phyloP scores from a whole-genome alignment of 2,113 vertebrate genomes.

The Peromyscus maniculatus region DNA sequence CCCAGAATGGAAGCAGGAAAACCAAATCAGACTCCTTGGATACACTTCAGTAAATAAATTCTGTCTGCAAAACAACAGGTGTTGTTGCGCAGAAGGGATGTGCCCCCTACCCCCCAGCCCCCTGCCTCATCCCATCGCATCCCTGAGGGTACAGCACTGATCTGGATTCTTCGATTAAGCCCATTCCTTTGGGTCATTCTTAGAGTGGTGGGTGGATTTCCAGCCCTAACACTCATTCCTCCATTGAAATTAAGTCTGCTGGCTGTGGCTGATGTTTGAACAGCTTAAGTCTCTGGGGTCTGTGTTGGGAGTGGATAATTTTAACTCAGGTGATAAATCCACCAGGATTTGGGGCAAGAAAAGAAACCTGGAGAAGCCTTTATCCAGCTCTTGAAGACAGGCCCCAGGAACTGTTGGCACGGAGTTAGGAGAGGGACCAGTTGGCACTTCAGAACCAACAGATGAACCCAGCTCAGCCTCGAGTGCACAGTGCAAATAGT shows the following conservation, averaged over 20 bases:
- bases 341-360: background rate
- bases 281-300: background rate
- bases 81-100: background rate
- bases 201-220: slow-evolving; percentile 29
- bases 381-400: slow-evolving; percentile 8
- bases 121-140: background rate
- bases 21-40: slow-evolving; percentile 37
- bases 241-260: slow-evolving; percentile 13
- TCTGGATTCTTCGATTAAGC: background rate
- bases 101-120: background rate
- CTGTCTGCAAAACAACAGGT: slow-evolving; percentile 28
- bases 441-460: background rate
- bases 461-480: background rate
- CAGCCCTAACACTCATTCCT: background rate
- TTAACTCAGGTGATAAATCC: slow-evolving; percentile 33
- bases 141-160: background rate
- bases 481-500: background rate
- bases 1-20: slow-evolving; percentile 52
- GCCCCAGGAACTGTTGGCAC: background rate
- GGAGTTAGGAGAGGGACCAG: background rate
- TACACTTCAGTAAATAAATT: slow-evolving; percentile 31
- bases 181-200: background rate
- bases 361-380: background rate
- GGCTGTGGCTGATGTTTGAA: slow-evolving; percentile 16
- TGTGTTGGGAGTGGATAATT: slow-evolving; percentile 57